These are phyloP conservation scores for Drosophila ananassae DNA, from an alignment of 1,140 invertebrate genomes.

Conservation along the genomic window DNA sequence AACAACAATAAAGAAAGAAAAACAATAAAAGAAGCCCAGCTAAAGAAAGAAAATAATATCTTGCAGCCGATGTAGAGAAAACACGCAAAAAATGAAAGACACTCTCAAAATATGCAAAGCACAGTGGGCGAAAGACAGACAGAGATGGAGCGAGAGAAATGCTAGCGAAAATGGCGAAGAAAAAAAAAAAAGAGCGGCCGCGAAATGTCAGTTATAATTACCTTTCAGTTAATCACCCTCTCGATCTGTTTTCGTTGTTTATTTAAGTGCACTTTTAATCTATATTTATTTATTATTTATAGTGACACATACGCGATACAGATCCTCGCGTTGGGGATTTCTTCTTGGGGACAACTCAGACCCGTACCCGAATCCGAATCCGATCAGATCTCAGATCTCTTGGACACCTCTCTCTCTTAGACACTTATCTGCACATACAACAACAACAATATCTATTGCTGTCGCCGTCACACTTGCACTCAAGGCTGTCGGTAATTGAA, in stretches of 20 bases:
- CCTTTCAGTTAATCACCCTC: conserved; percentile 52
- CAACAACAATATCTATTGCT: background rate
- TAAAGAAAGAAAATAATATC: conserved; percentile 49
- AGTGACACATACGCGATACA: conserved; percentile 63
- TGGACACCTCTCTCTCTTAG: conserved; percentile 9
- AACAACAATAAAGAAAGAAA: conserved; percentile 52
- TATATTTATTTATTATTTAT: conserved; percentile 56
- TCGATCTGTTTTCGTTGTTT: conserved; percentile 31
- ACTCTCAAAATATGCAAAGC: conserved; percentile 40
- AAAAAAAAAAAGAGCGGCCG: conserved; percentile 45
- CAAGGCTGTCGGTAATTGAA: conserved; percentile 54
- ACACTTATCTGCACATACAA: background rate
- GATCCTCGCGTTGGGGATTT: conserved; percentile 77
- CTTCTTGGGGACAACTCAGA: conserved; percentile 6
- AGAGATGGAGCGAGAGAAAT: conserved; percentile 3
- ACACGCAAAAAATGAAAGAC: conserved; percentile 43
- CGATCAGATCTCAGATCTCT: conserved; percentile 19
- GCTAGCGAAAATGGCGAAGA: conserved; percentile 36
- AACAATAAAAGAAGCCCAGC: conserved; percentile 52
- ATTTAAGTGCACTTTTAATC: conserved; percentile 70
- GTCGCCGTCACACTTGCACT: conserved; percentile 25
- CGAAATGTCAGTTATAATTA: conserved; percentile 59
- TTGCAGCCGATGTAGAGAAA: conserved; percentile 39
- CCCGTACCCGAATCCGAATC: background rate
- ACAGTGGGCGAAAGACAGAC: conserved; percentile 10